Evolutionary conservation across 2,113 vertebrate genomes (phyloP).

Genomic region (Calypte anna): DNA sequence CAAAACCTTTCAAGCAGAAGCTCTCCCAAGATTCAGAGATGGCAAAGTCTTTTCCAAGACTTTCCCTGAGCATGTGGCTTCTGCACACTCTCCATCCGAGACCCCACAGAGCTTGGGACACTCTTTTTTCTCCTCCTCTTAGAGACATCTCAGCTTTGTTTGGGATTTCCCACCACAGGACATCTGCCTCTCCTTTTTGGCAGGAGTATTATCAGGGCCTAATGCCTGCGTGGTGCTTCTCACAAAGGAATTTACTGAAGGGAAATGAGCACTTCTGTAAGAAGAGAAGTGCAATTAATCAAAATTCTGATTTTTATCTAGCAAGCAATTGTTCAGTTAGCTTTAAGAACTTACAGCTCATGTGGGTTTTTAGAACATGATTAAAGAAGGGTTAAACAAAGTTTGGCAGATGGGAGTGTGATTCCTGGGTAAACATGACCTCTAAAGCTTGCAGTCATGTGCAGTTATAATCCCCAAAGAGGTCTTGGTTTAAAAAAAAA

Average conservation of each 20-base stretch:
- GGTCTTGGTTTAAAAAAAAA: neutral
- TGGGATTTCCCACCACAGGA: neutral
- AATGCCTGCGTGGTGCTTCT: neutral
- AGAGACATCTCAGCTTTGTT: neutral
- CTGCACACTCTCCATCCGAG: neutral
- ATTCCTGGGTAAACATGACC: conserved; percentile 62
- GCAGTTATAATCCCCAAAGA: conserved; percentile 38
- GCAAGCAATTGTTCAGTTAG: neutral
- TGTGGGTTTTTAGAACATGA: conserved; percentile 33
- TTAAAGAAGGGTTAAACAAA: conserved; percentile 45
- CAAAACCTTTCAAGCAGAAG: neutral
- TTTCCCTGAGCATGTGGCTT: neutral
- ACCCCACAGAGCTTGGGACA: rapidly evolving
- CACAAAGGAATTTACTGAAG: neutral
- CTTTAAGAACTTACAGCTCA: neutral
- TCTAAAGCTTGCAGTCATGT: conserved; percentile 19
- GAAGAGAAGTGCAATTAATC: neutral
- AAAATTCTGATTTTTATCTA: conserved; percentile 23
- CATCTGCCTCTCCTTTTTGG: neutral
- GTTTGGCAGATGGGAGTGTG: conserved; percentile 57
- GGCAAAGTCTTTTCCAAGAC: neutral
- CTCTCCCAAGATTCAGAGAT: neutral
- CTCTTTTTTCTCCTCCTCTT: neutral
- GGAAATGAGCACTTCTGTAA: neutral
- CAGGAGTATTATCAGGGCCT: neutral